Conservation (phyloP, 2,113 vertebrate species). For the Henicopernis longicauda region DNA sequence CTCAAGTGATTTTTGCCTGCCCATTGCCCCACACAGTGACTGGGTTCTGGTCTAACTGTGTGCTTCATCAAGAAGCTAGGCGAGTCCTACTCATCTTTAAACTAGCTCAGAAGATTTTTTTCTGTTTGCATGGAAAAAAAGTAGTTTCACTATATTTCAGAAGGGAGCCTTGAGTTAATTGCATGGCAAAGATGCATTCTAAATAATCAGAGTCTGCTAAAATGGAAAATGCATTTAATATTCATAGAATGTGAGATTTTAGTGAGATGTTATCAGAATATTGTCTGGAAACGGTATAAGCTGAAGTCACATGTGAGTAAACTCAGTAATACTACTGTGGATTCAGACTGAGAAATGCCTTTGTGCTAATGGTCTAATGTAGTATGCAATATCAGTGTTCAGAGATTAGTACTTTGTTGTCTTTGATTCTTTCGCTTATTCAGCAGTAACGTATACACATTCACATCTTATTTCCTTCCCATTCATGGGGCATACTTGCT, state of each 20-base stretch:
- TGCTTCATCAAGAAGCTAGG: background rate
- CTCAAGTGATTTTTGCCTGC: background rate
- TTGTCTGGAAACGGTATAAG: background rate
- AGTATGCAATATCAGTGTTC: rapidly evolving
- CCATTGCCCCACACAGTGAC: background rate
- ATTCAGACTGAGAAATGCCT: background rate
- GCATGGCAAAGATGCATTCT: background rate
- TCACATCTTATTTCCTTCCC: background rate
- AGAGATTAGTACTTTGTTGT: background rate
- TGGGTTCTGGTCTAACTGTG: rapidly evolving
- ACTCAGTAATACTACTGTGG: background rate
- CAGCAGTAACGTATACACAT: background rate
- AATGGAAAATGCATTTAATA: background rate
- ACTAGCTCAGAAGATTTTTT: background rate
- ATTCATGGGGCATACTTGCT: background rate
- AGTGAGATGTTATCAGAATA: background rate
- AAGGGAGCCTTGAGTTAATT: background rate
- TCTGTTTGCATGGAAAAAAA: background rate
- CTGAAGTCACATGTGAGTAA: background rate
- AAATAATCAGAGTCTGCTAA: background rate
- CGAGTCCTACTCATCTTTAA: background rate
- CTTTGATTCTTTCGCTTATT: background rate
- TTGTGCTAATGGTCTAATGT: background rate
- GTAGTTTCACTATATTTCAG: background rate
- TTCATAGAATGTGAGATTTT: background rate